Evolutionary conservation across 2,113 vertebrate species (phyloP), one percentile per base, ranked within the genome.

Genomic region (Oncorhynchus mykiss): DNA sequence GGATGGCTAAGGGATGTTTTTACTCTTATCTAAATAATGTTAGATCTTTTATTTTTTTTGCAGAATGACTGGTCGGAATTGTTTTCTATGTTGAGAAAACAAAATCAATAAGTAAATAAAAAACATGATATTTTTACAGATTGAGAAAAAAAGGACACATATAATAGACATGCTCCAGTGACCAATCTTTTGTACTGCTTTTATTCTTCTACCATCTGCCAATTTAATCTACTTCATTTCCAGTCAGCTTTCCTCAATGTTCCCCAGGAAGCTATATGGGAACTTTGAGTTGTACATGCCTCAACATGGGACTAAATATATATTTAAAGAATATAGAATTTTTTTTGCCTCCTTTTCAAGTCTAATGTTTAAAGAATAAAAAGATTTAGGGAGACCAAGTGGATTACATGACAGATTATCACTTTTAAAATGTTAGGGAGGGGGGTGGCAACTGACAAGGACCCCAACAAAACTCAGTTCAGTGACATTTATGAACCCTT

Each of bases 91-190:
- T 96, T 92, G 92, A 94, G 71, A 70, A 78, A 88, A 83, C 9
- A 67, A 79, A 79, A 78, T 13, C 4, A 20, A 82, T 25, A 64
- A 12, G 39, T 3, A 64, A 85, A 78, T 57, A 9, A 45, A 80
- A 92, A 94, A 94, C 94, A 92, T 87, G 92, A 95, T 96, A 92
- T 93, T 91, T 96, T 95, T 96, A 96, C 94, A 95, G 95, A 93
- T 11, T 91, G 84, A 85, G 80, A 90, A 85, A 87, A 86, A 85
- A 85, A 87, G 83, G 69, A 83, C 87, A 80, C 73, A 80, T 89
- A 84, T 78, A 78, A 77, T 82, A 83, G 83, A 87, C 57, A 73
- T 76, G 76, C 76, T 90, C 86, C 83, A 39, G 78, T 87, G 83
- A 88, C 89, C 85, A 77, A 45, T 88, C 77, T 49, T 73, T 73